phyloP scores from a whole-genome alignment of 2,888 invertebrate genomes.

The Gastrophysa polygoni region DNA sequence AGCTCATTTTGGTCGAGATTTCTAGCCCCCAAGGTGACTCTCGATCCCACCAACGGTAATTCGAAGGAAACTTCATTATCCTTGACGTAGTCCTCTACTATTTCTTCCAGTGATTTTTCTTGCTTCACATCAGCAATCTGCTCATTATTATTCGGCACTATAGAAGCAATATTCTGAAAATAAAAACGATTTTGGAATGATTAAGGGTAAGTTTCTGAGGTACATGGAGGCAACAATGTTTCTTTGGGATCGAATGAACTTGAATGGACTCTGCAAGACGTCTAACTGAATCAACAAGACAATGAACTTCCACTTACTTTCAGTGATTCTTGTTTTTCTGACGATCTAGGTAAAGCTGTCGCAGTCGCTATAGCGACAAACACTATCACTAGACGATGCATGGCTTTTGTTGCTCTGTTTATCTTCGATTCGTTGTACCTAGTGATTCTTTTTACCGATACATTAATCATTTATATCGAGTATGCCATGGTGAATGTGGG shows the following conservation, averaged over 20 bases:
- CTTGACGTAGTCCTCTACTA: slow-evolving; percentile 71
- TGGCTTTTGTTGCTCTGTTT: slow-evolving; percentile 5
- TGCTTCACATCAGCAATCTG: slow-evolving; percentile 60
- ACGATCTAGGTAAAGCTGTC: not conserved
- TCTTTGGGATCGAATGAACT: too few species aligned
- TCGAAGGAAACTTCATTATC: slow-evolving; percentile 79
- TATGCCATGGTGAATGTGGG: not conserved
- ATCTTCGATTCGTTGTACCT: not conserved
- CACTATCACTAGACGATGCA: slow-evolving; percentile 2
- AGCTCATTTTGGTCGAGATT: slow-evolving; percentile 77
- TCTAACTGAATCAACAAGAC: too few species aligned
- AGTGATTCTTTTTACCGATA: slow-evolving; percentile 3
- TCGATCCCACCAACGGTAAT: slow-evolving; percentile 72
- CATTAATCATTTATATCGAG: slow-evolving; percentile 17
- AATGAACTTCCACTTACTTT: not conserved
- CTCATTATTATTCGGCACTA: not conserved
- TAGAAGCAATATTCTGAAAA: not conserved
- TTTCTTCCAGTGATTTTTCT: slow-evolving; percentile 66
- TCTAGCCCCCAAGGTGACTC: slow-evolving; percentile 76
- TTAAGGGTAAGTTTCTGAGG: not conserved
- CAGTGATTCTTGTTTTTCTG: not conserved
- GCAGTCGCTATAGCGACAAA: not conserved
- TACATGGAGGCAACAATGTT: too few species aligned
- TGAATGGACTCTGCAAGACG: too few species aligned
- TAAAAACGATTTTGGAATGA: too few species aligned